Percentiles rank a stretch among this genome's conserved stretches.
Conservation (phyloP, 2,797 vertebrate genomes). For the Gallinago nigripennis region DNA sequence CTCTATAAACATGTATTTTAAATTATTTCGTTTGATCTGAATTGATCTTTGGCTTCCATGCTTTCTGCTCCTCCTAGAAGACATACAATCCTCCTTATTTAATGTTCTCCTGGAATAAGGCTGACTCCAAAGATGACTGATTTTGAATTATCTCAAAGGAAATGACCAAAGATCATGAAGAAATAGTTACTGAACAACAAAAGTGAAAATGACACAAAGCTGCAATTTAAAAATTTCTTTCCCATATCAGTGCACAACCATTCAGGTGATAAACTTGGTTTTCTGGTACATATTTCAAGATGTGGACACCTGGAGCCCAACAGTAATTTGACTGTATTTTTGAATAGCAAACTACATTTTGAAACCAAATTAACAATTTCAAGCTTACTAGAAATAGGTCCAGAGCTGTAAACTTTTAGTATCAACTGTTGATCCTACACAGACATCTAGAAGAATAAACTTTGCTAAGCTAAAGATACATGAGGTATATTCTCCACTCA, state of each 20-base stretch:
- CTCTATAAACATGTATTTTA: too few species aligned
- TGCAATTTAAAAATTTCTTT: neutral
- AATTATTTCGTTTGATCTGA: too few species aligned
- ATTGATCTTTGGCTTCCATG: too few species aligned
- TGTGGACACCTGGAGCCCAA: neutral
- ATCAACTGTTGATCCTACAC: neutral
- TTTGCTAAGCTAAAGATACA: neutral
- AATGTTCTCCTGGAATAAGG: neutral
- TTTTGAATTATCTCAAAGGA: neutral
- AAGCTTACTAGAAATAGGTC: neutral
- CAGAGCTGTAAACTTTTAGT: neutral
- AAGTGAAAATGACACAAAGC: neutral
- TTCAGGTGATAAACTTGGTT: neutral
- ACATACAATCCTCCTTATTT: too few species aligned
- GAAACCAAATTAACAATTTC: neutral
- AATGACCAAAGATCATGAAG: neutral
- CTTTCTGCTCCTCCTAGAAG: too few species aligned
- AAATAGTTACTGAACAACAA: neutral
- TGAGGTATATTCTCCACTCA: neutral
- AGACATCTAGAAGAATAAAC: neutral
- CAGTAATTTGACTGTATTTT: neutral
- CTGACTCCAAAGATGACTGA: neutral
- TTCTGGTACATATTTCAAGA: neutral
- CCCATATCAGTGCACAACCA: neutral
- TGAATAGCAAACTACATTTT: neutral